Conservation (phyloP, 2,797 vertebrate species). For the Staurois parvus region DNA sequence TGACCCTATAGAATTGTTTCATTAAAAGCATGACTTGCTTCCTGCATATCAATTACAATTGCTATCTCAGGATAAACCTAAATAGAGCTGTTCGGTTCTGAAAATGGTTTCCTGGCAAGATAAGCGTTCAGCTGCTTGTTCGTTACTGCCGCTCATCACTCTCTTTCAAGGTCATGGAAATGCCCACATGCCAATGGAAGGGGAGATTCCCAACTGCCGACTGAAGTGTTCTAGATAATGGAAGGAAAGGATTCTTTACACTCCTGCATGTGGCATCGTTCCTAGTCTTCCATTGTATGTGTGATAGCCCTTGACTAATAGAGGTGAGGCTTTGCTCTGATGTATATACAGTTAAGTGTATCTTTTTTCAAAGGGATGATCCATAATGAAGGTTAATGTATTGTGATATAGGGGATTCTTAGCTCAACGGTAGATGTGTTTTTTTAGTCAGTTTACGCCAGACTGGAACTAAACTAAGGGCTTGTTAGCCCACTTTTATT, state of each 20-base stretch:
- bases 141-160: background rate
- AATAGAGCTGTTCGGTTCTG: slow-evolving; percentile 11
- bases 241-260: background rate
- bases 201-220: background rate
- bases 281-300: background rate
- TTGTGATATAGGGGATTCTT: too few species aligned
- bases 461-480: too few species aligned
- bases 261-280: background rate
- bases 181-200: too few species aligned
- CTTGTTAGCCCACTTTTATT: too few species aligned
- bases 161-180: background rate
- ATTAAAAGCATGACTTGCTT: slow-evolving; percentile 57
- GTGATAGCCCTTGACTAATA: too few species aligned
- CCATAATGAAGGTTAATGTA: too few species aligned
- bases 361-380: too few species aligned
- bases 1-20: slow-evolving; percentile 53
- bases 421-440: too few species aligned
- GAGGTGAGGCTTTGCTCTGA: too few species aligned
- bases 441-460: too few species aligned
- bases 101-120: background rate
- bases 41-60: slow-evolving; percentile 15
- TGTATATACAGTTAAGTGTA: too few species aligned
- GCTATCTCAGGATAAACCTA: slow-evolving; percentile 5
- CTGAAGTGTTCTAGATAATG: background rate
- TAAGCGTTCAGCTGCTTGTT: slow-evolving; percentile 21